A percentile compares a stretch with the other conserved stretches of the same genome.
phyloP scores from a whole-genome alignment of 2,888 invertebrate species.

The Petrolisthes cinctipes region DNA sequence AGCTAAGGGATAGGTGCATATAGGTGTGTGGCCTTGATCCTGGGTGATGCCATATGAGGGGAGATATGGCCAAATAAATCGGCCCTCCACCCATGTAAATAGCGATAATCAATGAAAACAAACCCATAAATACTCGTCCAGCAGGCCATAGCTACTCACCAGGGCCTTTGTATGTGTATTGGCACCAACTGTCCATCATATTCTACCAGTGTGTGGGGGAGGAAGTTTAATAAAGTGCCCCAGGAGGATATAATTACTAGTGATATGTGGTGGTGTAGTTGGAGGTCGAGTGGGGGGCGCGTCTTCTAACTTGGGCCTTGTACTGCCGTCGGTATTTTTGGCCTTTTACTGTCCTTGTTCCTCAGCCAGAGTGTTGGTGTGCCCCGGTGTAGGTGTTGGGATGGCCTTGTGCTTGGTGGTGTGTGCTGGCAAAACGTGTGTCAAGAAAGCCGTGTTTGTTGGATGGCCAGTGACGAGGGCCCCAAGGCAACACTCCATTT shows the following conservation, averaged over 20 bases:
- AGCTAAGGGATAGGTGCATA: not conserved
- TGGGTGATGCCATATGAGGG: not conserved
- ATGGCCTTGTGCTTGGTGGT: too few relatives aligned
- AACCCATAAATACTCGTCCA: conserved; percentile 29
- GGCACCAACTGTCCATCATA: conserved; percentile 2
- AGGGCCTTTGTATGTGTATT: not conserved
- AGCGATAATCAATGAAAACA: conserved; percentile 63
- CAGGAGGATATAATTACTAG: not conserved
- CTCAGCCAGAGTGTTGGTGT: not conserved
- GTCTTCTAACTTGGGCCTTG: conserved; percentile 33
- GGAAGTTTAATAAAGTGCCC: not conserved
- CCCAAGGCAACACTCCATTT: too few relatives aligned
- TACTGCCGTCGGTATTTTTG: conserved; percentile 22
- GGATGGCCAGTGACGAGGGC: too few relatives aligned
- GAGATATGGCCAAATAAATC: not conserved
- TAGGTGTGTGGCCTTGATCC: not conserved
- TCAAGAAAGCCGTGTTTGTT: too few relatives aligned
- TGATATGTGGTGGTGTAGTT: conserved; percentile 27
- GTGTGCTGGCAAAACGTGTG: too few relatives aligned
- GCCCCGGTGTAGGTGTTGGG: too few relatives aligned
- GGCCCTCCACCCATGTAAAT: conserved; percentile 47
- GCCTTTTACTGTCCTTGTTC: not conserved
- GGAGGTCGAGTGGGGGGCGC: conserved; percentile 24
- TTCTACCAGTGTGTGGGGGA: not conserved
- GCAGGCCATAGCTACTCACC: not conserved